Conservation (phyloP, 2,797 vertebrate genomes). For the Sarcophilus harrisii region DNA sequence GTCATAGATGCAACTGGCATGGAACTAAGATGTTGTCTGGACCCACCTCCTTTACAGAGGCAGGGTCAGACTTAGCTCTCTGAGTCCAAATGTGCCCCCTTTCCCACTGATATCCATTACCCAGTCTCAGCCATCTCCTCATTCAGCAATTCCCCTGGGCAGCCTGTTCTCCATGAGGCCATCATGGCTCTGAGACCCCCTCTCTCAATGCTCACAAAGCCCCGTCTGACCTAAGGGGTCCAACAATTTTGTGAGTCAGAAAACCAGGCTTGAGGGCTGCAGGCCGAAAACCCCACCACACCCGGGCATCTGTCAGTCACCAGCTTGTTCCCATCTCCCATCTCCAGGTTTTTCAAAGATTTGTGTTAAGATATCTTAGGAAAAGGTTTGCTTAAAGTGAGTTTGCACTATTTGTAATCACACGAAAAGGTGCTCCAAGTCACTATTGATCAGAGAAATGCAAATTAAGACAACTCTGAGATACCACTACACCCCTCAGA, state of each 20-base stretch:
- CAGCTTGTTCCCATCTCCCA: background rate
- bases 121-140: background rate
- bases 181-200: accelerated
- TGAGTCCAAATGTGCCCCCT: too few species aligned
- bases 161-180: background rate
- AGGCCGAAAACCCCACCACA: background rate
- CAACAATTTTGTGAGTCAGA: background rate
- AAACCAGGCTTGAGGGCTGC: background rate
- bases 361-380: background rate
- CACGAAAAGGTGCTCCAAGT: too few species aligned
- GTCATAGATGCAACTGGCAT: background rate
- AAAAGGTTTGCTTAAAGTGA: background rate
- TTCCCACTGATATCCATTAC: background rate
- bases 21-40: background rate
- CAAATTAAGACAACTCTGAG: too few species aligned
- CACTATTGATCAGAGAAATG: too few species aligned
- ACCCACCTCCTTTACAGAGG: background rate
- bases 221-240: background rate
- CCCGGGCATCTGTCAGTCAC: background rate
- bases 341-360: background rate
- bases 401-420: background rate
- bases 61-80: background rate
- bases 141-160: background rate
- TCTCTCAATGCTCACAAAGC: background rate
- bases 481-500: too few species aligned